Percentiles rank a stretch among this genome's conserved stretches.
phyloP scores from a whole-genome alignment of 2,113 vertebrate species.

The Rhizomys pruinosus region DNA sequence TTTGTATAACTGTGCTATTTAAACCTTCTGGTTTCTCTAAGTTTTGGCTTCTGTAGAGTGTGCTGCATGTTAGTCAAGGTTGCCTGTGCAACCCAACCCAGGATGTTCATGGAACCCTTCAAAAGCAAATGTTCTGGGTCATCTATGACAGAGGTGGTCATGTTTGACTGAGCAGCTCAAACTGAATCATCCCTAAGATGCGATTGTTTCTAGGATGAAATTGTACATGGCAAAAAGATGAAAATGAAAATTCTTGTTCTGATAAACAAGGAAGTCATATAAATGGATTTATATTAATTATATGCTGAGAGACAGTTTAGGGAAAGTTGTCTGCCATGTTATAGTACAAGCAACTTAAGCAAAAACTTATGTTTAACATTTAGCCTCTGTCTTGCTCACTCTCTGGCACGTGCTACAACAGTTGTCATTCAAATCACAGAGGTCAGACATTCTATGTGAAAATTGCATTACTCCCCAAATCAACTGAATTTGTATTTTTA shows the following conservation, averaged over 20 bases:
- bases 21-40: background rate
- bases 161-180: fast-evolving
- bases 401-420: background rate
- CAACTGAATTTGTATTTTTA: slow-evolving; percentile 12
- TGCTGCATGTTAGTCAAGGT: background rate
- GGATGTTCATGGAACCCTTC: background rate
- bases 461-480: slow-evolving; percentile 7
- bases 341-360: slow-evolving; percentile 14
- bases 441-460: slow-evolving; percentile 41
- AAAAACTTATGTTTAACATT: slow-evolving; percentile 60
- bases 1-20: background rate
- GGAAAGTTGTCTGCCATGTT: slow-evolving; percentile 13
- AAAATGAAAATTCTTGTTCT: slow-evolving; percentile 39
- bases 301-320: slow-evolving; percentile 35
- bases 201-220: background rate
- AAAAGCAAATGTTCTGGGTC: background rate
- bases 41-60: background rate
- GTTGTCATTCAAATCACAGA: slow-evolving; percentile 46
- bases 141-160: background rate
- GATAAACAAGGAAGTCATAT: slow-evolving; percentile 32
- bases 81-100: background rate
- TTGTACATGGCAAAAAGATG: background rate
- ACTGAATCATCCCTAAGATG: background rate
- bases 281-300: slow-evolving; percentile 50
- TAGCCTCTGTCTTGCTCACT: background rate